These are phyloP conservation scores for Tetramorium simillimum DNA, from an alignment of 1,140 invertebrate genomes.

Conservation along the genomic window DNA sequence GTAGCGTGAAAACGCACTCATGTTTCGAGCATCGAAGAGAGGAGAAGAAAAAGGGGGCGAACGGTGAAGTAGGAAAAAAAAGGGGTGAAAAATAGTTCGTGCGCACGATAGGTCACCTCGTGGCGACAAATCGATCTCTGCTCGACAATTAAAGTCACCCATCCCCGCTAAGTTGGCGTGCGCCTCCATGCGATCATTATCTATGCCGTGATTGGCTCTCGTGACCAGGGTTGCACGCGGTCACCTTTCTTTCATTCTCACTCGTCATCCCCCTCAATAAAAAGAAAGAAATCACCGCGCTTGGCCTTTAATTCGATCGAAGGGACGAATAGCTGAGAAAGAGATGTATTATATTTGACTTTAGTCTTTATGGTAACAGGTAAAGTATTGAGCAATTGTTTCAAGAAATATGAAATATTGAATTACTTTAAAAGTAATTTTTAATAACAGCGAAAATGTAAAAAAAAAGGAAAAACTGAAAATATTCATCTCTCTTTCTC, in stretches of 20 bases:
- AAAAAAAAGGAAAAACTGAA: neutral
- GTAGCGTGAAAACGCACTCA: constrained; percentile 52
- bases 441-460: neutral
- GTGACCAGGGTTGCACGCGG: constrained; percentile 64
- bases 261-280: constrained; percentile 14
- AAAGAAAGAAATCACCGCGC: neutral
- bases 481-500: neutral
- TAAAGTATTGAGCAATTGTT: neutral
- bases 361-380: neutral
- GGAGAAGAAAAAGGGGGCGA: neutral
- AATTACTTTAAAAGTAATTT: neutral
- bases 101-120: constrained; percentile 64
- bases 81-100: constrained; percentile 57
- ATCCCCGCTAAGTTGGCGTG: constrained; percentile 68
- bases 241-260: constrained; percentile 55
- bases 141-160: constrained; percentile 83
- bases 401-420: neutral
- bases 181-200: constrained; percentile 79
- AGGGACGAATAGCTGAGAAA: neutral
- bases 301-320: constrained; percentile 26
- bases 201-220: constrained; percentile 77
- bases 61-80: constrained; percentile 25
- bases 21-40: constrained; percentile 1
- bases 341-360: neutral
- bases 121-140: constrained; percentile 84